Evolutionary conservation across 2,113 vertebrate genomes (phyloP), one percentile per base, ranked within the genome.

Genomic region (Clarias batrachus): DNA sequence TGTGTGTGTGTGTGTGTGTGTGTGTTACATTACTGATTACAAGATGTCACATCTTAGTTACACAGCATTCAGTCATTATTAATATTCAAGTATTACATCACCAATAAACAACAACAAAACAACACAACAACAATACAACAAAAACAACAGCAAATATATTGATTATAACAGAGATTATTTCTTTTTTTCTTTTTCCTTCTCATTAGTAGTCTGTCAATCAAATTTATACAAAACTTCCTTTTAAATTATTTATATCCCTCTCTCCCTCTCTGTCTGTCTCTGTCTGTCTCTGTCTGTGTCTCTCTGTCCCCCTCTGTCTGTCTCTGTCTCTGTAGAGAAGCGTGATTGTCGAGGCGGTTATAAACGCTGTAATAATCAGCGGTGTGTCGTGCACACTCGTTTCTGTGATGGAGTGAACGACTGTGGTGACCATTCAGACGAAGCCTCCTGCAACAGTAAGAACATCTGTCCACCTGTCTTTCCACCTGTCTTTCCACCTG

Each of bases 401-500:
- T 91, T 97, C 25, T 97, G 97, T 79, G 94, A 97, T 84, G 96
- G 96, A 12, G 89, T 91, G 83, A 92, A 97, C 14, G 95, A 97
- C 88, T 97, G 97, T 70, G 96, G 95, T 5, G 97, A 97, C 89
- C 93, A 93, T 88, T 96, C 97, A 3, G 97, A 97, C 92, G 97
- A 97, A 89, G 74, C 93, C 8, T 93, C 94, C 77, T 97, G 97
- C 90, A 96, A 96, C 94, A 95, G 97, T 97, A 94, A 94, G 85
- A 91, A 57, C 73, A 52, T 57, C 66, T 4, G 17, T 21, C 11
- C 14, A 2, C 0, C 33, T 14, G 1, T 41, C 13, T 12, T 3
- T 25, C 63, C 17, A 30, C 4, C 23, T 11, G 8, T 27, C 59
- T n/a, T 2, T 16, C 74, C 10, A 1, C 25, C 30, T 10, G 14